phyloP scores from a whole-genome alignment of 2,888 invertebrate species.

The Eristalinus sepulchralis region DNA sequence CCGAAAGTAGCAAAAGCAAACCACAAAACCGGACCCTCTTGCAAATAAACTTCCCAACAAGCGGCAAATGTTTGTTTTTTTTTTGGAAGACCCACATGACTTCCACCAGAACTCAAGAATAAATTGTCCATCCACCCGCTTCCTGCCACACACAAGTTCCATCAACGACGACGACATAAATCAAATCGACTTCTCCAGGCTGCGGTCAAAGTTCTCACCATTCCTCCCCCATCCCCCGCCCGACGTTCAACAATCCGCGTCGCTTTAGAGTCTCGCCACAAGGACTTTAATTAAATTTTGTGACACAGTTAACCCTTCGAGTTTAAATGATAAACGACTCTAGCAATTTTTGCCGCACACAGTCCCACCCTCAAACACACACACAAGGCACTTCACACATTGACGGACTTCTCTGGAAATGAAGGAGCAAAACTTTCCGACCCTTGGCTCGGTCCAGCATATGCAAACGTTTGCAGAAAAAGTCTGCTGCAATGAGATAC shows the following conservation, averaged over 20 bases:
- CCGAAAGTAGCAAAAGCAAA: background rate
- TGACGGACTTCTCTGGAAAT: background rate
- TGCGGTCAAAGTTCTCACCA: constrained; percentile 14
- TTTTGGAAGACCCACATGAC: background rate
- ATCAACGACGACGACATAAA: constrained; percentile 26
- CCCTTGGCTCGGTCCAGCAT: background rate
- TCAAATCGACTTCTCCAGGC: constrained; percentile 19
- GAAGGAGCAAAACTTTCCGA: constrained; percentile 3
- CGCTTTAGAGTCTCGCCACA: background rate
- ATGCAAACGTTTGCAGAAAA: constrained; percentile 20
- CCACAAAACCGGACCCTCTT: background rate
- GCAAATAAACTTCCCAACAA: background rate
- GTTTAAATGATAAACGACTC: constrained; percentile 42
- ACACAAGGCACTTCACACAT: background rate
- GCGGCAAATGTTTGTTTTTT: background rate
- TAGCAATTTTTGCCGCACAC: constrained; percentile 1
- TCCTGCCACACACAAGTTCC: constrained; percentile 12
- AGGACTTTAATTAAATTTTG: constrained; percentile 47
- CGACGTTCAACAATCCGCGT: background rate
- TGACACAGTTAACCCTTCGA: constrained; percentile 32
- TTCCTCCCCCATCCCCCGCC: background rate
- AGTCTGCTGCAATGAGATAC: background rate
- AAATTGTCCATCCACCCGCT: background rate
- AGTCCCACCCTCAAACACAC: too few species aligned
- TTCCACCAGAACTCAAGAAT: background rate